phyloP scores from a whole-genome alignment of 2,113 vertebrate species.

The Ceyx melanurus region DNA sequence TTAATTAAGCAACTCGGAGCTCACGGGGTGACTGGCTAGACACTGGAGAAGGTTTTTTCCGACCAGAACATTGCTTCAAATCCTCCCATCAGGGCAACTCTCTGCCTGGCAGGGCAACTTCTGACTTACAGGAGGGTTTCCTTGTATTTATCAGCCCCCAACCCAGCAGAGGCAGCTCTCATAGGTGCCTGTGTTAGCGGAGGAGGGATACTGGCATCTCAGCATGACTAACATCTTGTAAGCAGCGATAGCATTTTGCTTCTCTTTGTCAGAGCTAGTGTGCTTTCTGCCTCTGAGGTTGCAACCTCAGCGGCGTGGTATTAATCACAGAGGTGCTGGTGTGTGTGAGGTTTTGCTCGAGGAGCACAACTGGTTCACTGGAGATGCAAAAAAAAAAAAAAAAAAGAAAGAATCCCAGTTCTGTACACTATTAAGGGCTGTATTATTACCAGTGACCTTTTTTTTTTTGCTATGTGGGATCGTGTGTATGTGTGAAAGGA shows the following conservation, averaged over 20 bases:
- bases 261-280: background rate
- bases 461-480: background rate
- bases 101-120: background rate
- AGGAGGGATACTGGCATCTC: background rate
- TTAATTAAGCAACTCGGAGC: background rate
- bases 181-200: background rate
- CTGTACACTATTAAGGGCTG: accelerated
- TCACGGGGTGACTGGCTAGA: background rate
- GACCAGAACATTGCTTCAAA: background rate
- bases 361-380: background rate
- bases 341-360: background rate
- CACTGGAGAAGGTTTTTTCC: background rate
- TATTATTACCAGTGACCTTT: background rate
- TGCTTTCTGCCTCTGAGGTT: background rate
- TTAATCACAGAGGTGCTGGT: background rate
- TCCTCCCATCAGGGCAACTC: background rate
- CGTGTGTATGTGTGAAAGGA: background rate
- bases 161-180: background rate
- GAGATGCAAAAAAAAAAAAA: background rate
- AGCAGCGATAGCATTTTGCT: background rate
- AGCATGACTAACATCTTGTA: background rate
- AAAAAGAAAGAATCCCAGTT: too few species aligned
- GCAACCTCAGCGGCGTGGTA: background rate
- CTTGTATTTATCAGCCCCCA: background rate
- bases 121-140: background rate